phyloP scores from a whole-genome alignment of 2,113 vertebrate species.

The Alouatta palliata region DNA sequence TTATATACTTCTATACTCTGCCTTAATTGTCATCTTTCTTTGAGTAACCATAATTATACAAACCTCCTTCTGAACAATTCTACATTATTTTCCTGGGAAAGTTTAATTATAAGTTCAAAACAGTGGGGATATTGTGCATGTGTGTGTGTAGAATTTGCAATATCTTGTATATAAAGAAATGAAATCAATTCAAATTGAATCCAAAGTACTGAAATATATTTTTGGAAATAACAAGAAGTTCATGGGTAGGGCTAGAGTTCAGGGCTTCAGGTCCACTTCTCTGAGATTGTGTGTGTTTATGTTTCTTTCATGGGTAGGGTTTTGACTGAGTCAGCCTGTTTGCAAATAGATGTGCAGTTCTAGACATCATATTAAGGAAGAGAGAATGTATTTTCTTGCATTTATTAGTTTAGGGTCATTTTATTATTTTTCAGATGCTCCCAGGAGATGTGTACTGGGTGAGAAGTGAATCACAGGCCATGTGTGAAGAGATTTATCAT shows the following conservation, averaged over 20 bases:
- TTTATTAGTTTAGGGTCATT: background rate
- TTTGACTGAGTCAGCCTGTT: background rate
- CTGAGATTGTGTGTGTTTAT: background rate
- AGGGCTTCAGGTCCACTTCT: background rate
- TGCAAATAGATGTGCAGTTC: background rate
- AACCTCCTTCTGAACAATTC: background rate
- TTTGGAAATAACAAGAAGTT: background rate
- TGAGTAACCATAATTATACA: background rate
- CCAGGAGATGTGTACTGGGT: background rate
- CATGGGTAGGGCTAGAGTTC: background rate
- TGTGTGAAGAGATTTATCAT: background rate
- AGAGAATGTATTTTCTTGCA: background rate
- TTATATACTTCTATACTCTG: background rate
- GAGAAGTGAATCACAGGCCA: background rate
- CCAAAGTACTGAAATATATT: background rate
- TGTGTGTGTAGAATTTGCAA: background rate
- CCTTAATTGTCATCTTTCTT: background rate
- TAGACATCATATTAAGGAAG: background rate
- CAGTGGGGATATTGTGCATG: background rate
- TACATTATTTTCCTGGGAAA: background rate
- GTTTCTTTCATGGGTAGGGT: background rate
- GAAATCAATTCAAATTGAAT: background rate
- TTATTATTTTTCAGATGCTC: background rate
- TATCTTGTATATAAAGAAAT: background rate
- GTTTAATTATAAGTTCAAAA: background rate